Percentiles rank a stretch among this genome's conserved stretches.
Conservation (phyloP, 1,140 invertebrate species). For the Macrobrachium rosenbergii region DNA sequence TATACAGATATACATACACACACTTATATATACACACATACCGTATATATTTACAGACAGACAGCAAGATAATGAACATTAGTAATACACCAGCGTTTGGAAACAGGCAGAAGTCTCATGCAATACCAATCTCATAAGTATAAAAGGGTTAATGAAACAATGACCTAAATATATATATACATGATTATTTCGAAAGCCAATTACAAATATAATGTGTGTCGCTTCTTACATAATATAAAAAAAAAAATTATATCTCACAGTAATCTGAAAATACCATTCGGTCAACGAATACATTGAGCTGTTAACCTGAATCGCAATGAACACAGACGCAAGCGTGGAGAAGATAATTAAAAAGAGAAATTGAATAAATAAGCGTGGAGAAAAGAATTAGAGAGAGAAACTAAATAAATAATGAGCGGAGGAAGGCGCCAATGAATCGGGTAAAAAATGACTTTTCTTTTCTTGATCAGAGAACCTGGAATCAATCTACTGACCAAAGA, state of each 20-base stretch:
- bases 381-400: not conserved
- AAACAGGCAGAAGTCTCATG: too few relatives aligned
- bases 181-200: not conserved
- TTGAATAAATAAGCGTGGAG: not conserved
- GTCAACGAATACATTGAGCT: not conserved
- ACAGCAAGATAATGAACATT: not conserved
- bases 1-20: not conserved
- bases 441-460: too few relatives aligned
- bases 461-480: too few relatives aligned
- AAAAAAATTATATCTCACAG: too few relatives aligned
- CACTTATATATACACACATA: conserved; percentile 12
- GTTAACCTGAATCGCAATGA: too few relatives aligned
- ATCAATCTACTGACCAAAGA: too few relatives aligned
- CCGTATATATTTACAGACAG: not conserved
- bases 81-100: not conserved
- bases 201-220: too few relatives aligned
- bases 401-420: not conserved
- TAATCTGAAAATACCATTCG: too few relatives aligned
- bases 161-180: not conserved
- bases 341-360: not conserved
- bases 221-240: too few relatives aligned
- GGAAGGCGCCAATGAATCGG: not conserved
- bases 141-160: too few relatives aligned
- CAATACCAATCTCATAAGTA: too few relatives aligned
- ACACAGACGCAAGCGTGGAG: not conserved